A percentile compares a stretch with the other conserved stretches of the same genome.
phyloP scores from a whole-genome alignment of 1,140 invertebrate species.

The Zaprionus ornatus region DNA sequence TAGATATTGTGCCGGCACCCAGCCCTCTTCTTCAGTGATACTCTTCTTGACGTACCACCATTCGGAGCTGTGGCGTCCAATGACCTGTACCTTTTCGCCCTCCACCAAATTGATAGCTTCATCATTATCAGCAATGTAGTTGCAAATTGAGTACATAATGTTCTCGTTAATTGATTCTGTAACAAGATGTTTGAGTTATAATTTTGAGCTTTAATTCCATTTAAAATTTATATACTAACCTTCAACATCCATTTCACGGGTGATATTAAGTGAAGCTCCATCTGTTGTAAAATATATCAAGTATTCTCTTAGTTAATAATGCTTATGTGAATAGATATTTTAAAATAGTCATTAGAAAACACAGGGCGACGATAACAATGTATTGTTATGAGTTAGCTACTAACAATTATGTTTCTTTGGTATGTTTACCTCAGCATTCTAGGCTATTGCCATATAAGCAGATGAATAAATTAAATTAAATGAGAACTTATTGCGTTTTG shows the following conservation, averaged over 20 bases:
- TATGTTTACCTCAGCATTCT: constrained; percentile 67
- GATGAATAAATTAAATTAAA: constrained; percentile 38
- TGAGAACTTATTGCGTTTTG: constrained; percentile 53
- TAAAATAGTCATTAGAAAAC: constrained; percentile 1
- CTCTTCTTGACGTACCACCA: constrained; percentile 97
- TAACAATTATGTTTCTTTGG: constrained; percentile 57
- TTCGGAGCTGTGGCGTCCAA: constrained; percentile 91
- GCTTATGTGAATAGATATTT: background rate
- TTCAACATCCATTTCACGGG: constrained; percentile 76
- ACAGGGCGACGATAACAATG: constrained; percentile 34
- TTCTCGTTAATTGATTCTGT: constrained; percentile 89
- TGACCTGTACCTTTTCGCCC: constrained; percentile 93
- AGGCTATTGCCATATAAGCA: constrained; percentile 83
- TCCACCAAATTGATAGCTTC: constrained; percentile 95
- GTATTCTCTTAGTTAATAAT: background rate
- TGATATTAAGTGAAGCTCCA: constrained; percentile 80
- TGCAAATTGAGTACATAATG: constrained; percentile 92
- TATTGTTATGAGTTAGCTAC: constrained; percentile 69
- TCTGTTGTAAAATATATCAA: constrained; percentile 40
- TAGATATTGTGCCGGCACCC: constrained; percentile 95
- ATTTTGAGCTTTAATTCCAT: background rate
- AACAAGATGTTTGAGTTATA: background rate
- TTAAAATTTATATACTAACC: constrained; percentile 40
- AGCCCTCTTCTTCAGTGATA: constrained; percentile 95
- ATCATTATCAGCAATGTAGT: constrained; percentile 93